Evolutionary conservation across 2,888 invertebrate species (phyloP).

Genomic region (Barypeithes pellucidus): DNA sequence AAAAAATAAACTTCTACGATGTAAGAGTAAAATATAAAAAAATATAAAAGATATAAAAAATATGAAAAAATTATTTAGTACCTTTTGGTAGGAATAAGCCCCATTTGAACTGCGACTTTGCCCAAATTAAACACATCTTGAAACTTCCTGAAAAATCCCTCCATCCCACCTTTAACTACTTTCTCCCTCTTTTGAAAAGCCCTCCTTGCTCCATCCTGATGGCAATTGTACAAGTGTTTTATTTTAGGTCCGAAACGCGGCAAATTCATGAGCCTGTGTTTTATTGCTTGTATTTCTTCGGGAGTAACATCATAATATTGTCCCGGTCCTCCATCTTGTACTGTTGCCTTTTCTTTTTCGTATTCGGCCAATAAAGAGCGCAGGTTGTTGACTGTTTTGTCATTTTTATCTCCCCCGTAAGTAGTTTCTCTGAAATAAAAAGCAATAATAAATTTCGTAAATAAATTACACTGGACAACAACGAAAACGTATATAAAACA

Average conservation of each 20-base stretch:
- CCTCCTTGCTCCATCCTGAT: not conserved
- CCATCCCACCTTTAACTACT: not conserved
- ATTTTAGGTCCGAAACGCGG: conserved; percentile 62
- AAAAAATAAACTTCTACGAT: too few relatives aligned
- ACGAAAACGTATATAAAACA: too few relatives aligned
- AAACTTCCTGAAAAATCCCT: not conserved
- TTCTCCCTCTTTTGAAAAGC: conserved; percentile 4
- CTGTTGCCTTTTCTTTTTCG: conserved; percentile 57
- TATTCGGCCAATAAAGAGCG: conserved; percentile 57
- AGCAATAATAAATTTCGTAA: not conserved
- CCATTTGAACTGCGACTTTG: not conserved
- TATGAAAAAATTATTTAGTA: too few relatives aligned
- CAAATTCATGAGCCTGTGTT: conserved; percentile 58
- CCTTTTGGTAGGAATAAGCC: not conserved
- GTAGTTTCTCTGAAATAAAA: conserved; percentile 58
- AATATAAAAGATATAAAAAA: too few relatives aligned
- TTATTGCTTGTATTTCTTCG: conserved; percentile 56
- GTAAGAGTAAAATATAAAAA: too few relatives aligned
- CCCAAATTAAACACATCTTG: not conserved
- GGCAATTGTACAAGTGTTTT: conserved; percentile 48
- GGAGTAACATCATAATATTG: conserved; percentile 38
- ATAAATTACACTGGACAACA: not conserved
- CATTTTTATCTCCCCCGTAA: conserved; percentile 54
- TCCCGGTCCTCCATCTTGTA: conserved; percentile 40
- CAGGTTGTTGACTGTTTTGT: conserved; percentile 55